phyloP scores from a whole-genome alignment of 2,797 vertebrate species.

The Okamejei kenojei region DNA sequence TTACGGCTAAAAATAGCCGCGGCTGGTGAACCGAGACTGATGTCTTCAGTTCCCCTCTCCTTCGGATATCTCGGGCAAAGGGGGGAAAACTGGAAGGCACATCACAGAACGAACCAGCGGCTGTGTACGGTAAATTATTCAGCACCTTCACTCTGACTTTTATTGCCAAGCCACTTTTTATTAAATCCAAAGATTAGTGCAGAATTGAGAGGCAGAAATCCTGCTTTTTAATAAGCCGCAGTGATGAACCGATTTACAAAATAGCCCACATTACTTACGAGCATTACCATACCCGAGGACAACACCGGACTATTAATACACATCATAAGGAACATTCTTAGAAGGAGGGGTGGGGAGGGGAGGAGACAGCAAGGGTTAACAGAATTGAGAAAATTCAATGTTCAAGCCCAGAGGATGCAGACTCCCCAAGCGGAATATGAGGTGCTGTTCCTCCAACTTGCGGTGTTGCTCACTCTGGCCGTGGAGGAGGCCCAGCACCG shows the following conservation, averaged over 20 bases:
- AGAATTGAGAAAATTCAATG: too few species aligned
- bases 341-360: too few species aligned
- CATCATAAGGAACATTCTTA: not conserved
- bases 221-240: not conserved
- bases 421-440: too few species aligned
- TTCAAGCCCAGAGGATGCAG: too few species aligned
- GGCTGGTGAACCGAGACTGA: conserved; percentile 41
- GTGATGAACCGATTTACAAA: not conserved
- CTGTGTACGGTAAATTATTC: not conserved
- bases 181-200: not conserved
- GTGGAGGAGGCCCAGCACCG: too few species aligned
- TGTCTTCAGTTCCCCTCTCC: conserved; percentile 40
- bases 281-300: not conserved
- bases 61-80: not conserved
- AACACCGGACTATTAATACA: not conserved
- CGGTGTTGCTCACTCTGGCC: too few species aligned
- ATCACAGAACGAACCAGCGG: not conserved
- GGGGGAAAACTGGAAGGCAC: not conserved
- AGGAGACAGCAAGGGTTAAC: too few species aligned
- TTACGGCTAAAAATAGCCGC: conserved; percentile 45
- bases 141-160: not conserved
- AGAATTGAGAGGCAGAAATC: too few species aligned
- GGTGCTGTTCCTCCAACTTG: too few species aligned
- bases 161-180: not conserved
- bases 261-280: not conserved